Evolutionary conservation across 2,797 vertebrate species (phyloP).

Genomic region (Sciaenops ocellatus): DNA sequence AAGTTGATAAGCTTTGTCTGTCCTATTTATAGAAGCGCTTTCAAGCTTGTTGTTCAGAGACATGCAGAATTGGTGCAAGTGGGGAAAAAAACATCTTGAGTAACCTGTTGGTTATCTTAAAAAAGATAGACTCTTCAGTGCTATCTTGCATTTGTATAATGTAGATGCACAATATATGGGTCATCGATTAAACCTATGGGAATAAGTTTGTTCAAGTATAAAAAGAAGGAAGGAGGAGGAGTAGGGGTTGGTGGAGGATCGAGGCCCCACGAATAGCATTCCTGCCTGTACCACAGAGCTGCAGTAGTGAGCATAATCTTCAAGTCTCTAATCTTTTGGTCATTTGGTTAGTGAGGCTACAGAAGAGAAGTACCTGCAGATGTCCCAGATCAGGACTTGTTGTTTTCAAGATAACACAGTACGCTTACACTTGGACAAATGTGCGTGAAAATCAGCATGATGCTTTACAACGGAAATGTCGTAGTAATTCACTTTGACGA

Average conservation of each 20-base stretch:
- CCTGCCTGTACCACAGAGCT: slow-evolving; percentile 44
- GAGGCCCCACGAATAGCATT: slow-evolving; percentile 57
- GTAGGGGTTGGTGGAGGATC: slow-evolving; percentile 23
- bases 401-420: slow-evolving; percentile 2
- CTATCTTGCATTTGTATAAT: slow-evolving; percentile 4
- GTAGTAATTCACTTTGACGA: slow-evolving; percentile 37
- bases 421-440: slow-evolving; percentile 4
- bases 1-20: slow-evolving; percentile 21
- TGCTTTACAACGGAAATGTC: slow-evolving; percentile 34
- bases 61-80: slow-evolving; percentile 2
- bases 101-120: slow-evolving; percentile 3
- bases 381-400: neutral
- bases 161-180: neutral
- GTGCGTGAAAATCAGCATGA: slow-evolving; percentile 14
- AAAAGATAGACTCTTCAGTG: neutral
- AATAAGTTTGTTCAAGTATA: slow-evolving; percentile 5
- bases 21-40: slow-evolving; percentile 22
- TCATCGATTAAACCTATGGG: slow-evolving; percentile 4
- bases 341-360: slow-evolving; percentile 30
- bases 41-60: slow-evolving; percentile 34
- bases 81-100: neutral
- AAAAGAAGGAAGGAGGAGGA: slow-evolving; percentile 22
- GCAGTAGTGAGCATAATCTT: slow-evolving; percentile 36
- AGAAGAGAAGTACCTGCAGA: slow-evolving; percentile 1
- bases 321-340: slow-evolving; percentile 37